Conservation (phyloP, 2,888 invertebrate species). For the Lomographa bimaculata region DNA sequence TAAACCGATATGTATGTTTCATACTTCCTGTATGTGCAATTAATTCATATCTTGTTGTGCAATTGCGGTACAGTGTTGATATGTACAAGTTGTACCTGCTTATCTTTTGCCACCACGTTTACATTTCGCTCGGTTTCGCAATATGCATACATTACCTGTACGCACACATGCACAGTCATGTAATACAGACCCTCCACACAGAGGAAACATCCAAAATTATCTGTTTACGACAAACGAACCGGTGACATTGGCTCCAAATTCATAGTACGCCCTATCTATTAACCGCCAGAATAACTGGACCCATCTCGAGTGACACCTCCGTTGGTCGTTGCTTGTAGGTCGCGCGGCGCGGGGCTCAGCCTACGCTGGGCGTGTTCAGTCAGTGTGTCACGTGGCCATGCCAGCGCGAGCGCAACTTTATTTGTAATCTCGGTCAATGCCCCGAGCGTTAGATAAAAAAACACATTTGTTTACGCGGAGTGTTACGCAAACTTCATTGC, state of each 20-base stretch:
- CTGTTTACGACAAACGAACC: conserved; percentile 52
- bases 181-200: conserved; percentile 28
- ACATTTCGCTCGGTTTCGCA: conserved; percentile 6
- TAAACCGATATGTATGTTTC: too few species aligned
- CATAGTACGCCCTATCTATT: conserved; percentile 53
- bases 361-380: conserved; percentile 44
- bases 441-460: conserved; percentile 80
- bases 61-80: conserved; percentile 1
- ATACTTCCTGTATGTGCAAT: conserved; percentile 15
- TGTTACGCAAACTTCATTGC: conserved; percentile 69
- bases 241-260: conserved; percentile 78
- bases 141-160: conserved; percentile 13
- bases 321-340: neutral
- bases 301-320: conserved; percentile 16
- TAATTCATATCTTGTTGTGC: conserved; percentile 14
- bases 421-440: conserved; percentile 82
- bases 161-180: conserved; percentile 5
- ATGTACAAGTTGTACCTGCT: too few species aligned
- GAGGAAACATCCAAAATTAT: conserved; percentile 50
- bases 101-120: too few species aligned
- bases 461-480: conserved; percentile 73
- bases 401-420: conserved; percentile 71
- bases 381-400: conserved; percentile 78
- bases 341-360: conserved; percentile 36
- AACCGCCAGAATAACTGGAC: conserved; percentile 41